A percentile compares a stretch with the other conserved stretches of the same genome.
Conservation (phyloP, 2,888 invertebrate species). For the Acleris literana region DNA sequence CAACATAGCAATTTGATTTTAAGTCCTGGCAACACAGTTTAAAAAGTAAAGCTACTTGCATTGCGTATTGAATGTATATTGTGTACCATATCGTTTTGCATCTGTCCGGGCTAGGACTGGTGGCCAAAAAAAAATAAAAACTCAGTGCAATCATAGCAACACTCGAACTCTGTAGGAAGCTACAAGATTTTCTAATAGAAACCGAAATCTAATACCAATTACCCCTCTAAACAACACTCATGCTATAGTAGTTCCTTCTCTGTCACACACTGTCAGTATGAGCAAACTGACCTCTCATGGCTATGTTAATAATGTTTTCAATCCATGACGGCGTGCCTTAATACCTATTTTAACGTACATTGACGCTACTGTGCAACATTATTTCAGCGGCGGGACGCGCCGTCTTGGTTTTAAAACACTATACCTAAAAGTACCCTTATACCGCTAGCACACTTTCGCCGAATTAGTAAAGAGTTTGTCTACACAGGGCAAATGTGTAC, state of each 20-base stretch:
- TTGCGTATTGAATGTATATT: conserved; percentile 57
- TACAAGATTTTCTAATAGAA: conserved; percentile 23
- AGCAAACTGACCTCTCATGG: too few relatives aligned
- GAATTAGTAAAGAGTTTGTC: neutral
- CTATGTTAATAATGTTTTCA: too few relatives aligned
- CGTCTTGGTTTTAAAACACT: neutral
- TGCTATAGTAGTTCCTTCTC: neutral
- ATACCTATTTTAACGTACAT: too few relatives aligned
- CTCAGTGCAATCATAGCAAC: conserved; percentile 20
- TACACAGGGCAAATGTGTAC: too few relatives aligned
- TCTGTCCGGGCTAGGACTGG: conserved; percentile 45
- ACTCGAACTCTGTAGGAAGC: conserved; percentile 10
- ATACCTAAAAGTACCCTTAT: neutral
- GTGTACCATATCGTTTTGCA: conserved; percentile 56
- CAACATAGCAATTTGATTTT: neutral
- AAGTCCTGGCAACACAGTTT: conserved; percentile 34
- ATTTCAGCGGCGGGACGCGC: neutral
- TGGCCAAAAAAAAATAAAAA: conserved; percentile 37
- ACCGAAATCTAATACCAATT: conserved; percentile 15
- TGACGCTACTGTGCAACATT: too few relatives aligned
- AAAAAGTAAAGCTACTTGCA: conserved; percentile 49
- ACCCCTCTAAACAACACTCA: conserved; percentile 20
- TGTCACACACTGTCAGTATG: too few relatives aligned
- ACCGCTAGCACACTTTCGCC: neutral
- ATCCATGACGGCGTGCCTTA: neutral